Base-by-base conservation (phyloP, 2,888 invertebrate species). In the Cheilosia vernalis region DNA sequence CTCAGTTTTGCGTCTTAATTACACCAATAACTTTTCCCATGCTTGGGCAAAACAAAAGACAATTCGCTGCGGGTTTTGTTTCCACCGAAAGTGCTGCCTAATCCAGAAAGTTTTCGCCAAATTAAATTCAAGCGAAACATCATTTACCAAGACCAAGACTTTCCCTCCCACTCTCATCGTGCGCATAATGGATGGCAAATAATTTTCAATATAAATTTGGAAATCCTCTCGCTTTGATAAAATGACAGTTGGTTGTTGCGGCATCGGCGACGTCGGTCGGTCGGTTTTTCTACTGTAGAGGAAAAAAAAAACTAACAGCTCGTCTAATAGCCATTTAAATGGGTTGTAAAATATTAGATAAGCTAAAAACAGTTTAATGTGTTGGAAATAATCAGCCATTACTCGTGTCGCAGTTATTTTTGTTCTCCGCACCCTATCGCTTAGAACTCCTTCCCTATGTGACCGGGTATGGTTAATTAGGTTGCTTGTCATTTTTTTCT, bases 341-440 rank as follows among this genome's bases (percentile, higher is more conserved):
- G 90, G 87, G 40, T 88, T 88, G 87, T 87, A 87, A 88, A 89
- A 88, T 90, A 88, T 88, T 87, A 88, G 89, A 89, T 89, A 88
- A 91, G 89, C 88, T 87, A 88, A 88, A 88, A 89, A 90, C 88
- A 88, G 90, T 89, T 90, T 89, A 90, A 90, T 90, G 90, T 90
- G 88, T 89, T 87, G 91, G 91, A 91, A 91, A 90, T 91, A 91
- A 91, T 89, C 89, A 87, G 87, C 87, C 84, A 87, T 84, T 87
- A 77, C 70, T 85, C 76, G 72, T 80, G 81, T 61, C 76, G 72
- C 81, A 72, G 76, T 77, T 80, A 76, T 66, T 74, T 61, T 37
- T 51, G 72, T 33, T 15, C 30, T 10, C 66, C 42, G 17, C 56
- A 33, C 27, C 19, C 17, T 2, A 27, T 47, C 9, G 21, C 13